Percentiles rank a stretch among this genome's conserved stretches.
phyloP scores from a whole-genome alignment of 2,113 vertebrate genomes.

The Pholis gunnellus region DNA sequence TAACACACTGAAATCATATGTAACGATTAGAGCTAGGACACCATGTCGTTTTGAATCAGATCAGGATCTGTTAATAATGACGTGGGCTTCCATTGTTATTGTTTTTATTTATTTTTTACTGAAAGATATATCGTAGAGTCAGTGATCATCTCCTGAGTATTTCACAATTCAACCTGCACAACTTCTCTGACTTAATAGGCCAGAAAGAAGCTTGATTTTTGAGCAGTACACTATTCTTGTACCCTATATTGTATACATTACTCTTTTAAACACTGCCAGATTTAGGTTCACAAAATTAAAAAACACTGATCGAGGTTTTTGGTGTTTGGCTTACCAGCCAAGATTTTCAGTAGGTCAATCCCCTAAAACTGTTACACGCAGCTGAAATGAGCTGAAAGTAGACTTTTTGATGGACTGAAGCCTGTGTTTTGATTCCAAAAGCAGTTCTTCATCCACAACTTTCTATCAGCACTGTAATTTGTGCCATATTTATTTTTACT shows the following conservation, averaged over 20 bases:
- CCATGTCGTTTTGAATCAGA: background rate
- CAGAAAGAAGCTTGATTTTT: slow-evolving; percentile 4
- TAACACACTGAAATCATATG: too few relatives aligned
- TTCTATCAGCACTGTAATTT: background rate
- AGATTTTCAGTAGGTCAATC: background rate
- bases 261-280: background rate
- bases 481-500: background rate
- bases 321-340: slow-evolving; percentile 1
- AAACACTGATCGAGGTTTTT: background rate
- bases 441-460: slow-evolving; percentile 1
- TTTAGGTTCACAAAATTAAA: background rate
- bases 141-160: background rate
- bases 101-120: background rate
- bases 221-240: background rate
- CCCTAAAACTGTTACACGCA: slow-evolving; percentile 10
- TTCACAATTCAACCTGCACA: slow-evolving; percentile 4
- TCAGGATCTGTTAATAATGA: background rate
- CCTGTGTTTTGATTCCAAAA: background rate
- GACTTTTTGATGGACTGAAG: background rate
- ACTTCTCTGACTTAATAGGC: background rate
- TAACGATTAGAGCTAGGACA: too few relatives aligned
- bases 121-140: background rate
- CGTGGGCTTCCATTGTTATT: background rate
- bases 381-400: background rate
- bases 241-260: background rate